These are phyloP conservation scores for Lagocephalus sceleratus DNA, from an alignment of 2,797 vertebrate species.

Conservation along the genomic window DNA sequence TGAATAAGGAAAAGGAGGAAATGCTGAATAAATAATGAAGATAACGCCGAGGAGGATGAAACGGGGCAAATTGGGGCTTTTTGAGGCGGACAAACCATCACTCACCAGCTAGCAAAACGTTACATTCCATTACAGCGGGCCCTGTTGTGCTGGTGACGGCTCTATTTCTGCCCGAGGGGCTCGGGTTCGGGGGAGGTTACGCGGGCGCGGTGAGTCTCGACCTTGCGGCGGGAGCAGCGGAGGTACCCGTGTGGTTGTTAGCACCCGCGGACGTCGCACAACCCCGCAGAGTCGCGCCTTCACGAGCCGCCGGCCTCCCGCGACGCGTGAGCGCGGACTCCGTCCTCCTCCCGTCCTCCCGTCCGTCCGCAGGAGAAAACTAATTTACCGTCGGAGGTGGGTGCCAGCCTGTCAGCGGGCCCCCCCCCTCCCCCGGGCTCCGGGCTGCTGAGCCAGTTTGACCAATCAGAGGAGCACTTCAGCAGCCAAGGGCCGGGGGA, in stretches of 20 bases:
- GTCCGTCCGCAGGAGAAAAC: no score
- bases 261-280: neutral
- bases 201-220: no score
- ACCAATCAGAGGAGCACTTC: slow-evolving; percentile 51
- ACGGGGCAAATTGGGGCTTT: slow-evolving; percentile 28
- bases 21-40: slow-evolving; percentile 30
- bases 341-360: no score
- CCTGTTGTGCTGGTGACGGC: slow-evolving; percentile 20
- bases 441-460: slow-evolving; percentile 53
- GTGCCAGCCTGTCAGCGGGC: slow-evolving; percentile 58
- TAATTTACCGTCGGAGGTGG: slow-evolving; percentile 16
- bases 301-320: no score
- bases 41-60: slow-evolving; percentile 27
- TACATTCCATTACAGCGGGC: slow-evolving; percentile 13
- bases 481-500: slow-evolving; percentile 25
- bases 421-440: slow-evolving; percentile 61
- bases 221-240: neutral
- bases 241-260: no score
- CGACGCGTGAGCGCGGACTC: no score
- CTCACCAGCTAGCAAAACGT: slow-evolving; percentile 32
- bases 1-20: slow-evolving; percentile 13
- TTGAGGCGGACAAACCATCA: neutral
- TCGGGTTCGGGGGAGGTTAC: neutral
- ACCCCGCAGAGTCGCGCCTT: no score
- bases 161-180: slow-evolving; percentile 11